These are phyloP conservation scores for Drosophila lacertosa DNA, from an alignment of 1,140 invertebrate genomes.

Conservation along the genomic window DNA sequence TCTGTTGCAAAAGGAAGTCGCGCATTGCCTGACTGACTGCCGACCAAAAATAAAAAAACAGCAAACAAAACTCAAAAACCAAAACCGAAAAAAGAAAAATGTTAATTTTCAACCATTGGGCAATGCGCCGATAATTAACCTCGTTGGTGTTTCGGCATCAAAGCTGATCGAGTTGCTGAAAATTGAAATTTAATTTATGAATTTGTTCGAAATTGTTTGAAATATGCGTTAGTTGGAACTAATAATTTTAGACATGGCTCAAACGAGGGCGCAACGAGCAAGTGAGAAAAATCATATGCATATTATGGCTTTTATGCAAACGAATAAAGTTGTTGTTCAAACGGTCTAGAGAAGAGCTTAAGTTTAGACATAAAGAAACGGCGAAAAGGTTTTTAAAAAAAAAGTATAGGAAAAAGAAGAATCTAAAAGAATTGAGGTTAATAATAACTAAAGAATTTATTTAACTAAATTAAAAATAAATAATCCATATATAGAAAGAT, in stretches of 20 bases:
- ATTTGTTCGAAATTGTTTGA: slow-evolving; percentile 29
- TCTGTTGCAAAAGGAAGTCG: slow-evolving; percentile 63
- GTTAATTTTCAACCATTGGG: slow-evolving; percentile 77
- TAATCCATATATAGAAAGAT: too few relatives aligned
- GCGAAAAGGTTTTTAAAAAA: too few relatives aligned
- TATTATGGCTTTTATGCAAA: neutral
- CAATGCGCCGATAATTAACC: slow-evolving; percentile 77
- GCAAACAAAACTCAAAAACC: neutral
- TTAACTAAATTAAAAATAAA: too few relatives aligned
- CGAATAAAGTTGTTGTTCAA: neutral
- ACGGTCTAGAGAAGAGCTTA: neutral
- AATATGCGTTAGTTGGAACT: slow-evolving; percentile 20
- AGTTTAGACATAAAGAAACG: too few relatives aligned
- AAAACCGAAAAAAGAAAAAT: slow-evolving; percentile 42
- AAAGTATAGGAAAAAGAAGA: too few relatives aligned
- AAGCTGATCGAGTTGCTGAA: slow-evolving; percentile 61
- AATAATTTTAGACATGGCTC: slow-evolving; percentile 28
- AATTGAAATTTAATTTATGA: slow-evolving; percentile 71
- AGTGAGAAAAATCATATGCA: neutral
- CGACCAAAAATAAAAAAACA: slow-evolving; percentile 20
- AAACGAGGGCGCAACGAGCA: neutral
- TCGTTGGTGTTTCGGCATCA: slow-evolving; percentile 58
- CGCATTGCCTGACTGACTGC: slow-evolving; percentile 20
- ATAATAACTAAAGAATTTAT: too few relatives aligned
- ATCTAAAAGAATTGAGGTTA: too few relatives aligned